Conservation (phyloP, 2,113 vertebrate genomes). For the Heterotilapia buettikoferi region DNA sequence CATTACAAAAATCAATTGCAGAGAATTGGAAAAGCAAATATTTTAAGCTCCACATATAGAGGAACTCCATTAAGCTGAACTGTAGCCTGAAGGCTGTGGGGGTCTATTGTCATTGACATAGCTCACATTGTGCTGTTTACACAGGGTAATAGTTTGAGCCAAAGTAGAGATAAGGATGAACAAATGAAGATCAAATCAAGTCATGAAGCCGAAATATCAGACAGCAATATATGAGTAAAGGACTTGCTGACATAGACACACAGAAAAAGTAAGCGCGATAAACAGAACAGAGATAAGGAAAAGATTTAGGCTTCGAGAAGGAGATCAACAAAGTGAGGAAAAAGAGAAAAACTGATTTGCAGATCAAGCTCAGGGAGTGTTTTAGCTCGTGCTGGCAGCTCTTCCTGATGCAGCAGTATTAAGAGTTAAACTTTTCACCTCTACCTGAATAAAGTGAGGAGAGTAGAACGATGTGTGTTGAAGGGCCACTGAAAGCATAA, state of each 20-base stretch:
- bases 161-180: not conserved
- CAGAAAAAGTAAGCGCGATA: not conserved
- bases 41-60: not conserved
- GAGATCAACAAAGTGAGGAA: not conserved
- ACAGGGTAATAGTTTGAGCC: not conserved
- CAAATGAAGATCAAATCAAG: not conserved
- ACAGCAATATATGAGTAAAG: not conserved
- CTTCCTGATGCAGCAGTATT: slow-evolving; percentile 21
- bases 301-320: not conserved
- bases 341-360: slow-evolving; percentile 20
- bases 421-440: slow-evolving; percentile 26
- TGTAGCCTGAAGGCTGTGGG: not conserved
- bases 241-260: not conserved
- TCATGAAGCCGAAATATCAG: not conserved
- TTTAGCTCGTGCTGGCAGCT: not conserved
- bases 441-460: not conserved
- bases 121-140: not conserved
- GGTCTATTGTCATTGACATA: not conserved
- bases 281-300: not conserved
- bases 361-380: slow-evolving; percentile 29
- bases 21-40: not conserved
- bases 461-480: not conserved
- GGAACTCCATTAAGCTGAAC: not conserved
- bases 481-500: not conserved
- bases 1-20: not conserved